phyloP scores from a whole-genome alignment of 2,113 vertebrate species.

The Stigmatopora nigra region DNA sequence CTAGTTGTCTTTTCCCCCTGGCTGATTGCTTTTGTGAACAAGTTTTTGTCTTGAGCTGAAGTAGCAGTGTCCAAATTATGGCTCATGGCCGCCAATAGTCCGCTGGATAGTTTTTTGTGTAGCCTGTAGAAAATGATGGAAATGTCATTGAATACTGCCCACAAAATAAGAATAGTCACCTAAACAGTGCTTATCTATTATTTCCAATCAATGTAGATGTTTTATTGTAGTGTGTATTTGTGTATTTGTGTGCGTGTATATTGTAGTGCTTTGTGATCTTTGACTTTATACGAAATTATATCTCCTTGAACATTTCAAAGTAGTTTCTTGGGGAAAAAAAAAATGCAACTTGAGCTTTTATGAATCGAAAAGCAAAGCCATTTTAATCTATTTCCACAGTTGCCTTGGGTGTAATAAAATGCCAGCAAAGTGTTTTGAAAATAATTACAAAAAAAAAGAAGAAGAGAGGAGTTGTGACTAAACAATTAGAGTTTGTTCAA shows the following conservation, averaged over 20 bases:
- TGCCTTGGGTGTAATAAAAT: slow-evolving; percentile 36
- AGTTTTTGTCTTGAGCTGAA: slow-evolving; percentile 50
- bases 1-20: slow-evolving; percentile 35
- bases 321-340: not conserved
- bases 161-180: too few species aligned
- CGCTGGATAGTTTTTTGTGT: too few species aligned
- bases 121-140: too few species aligned
- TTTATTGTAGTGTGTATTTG: too few species aligned
- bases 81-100: too few species aligned
- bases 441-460: slow-evolving; percentile 49
- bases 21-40: slow-evolving; percentile 21
- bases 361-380: not conserved
- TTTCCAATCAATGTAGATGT: too few species aligned
- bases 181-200: too few species aligned
- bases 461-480: slow-evolving; percentile 32
- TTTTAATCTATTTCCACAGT: slow-evolving; percentile 48
- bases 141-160: too few species aligned
- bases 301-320: not conserved
- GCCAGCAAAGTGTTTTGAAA: slow-evolving; percentile 26
- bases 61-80: slow-evolving; percentile 2
- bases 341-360: not conserved
- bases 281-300: not conserved
- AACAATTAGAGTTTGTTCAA: slow-evolving; percentile 32
- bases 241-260: too few species aligned
- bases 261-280: not conserved